Conservation (phyloP, 2,888 invertebrate genomes). For the Pristionchus maxplancki region DNA sequence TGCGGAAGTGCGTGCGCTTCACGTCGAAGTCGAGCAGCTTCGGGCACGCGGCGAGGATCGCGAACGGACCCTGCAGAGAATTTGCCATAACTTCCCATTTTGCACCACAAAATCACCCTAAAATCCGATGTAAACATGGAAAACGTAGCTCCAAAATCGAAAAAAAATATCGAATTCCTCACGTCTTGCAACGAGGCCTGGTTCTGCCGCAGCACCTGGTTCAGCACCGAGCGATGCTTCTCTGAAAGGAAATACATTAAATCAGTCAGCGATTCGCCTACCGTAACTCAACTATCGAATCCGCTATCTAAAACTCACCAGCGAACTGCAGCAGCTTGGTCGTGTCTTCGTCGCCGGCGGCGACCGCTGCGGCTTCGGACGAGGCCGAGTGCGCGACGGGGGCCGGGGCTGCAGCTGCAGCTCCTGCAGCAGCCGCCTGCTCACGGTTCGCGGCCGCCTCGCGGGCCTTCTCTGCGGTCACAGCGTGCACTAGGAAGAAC, state of each 20-base stretch:
- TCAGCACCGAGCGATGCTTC: slow-evolving; percentile 89
- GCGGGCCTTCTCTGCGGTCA: slow-evolving; percentile 55
- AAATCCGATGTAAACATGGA: too few species aligned
- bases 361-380: slow-evolving; percentile 53
- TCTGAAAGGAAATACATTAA: slow-evolving; percentile 81
- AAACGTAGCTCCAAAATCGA: background rate
- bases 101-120: too few species aligned
- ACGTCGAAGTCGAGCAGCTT: slow-evolving; percentile 92
- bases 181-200: slow-evolving; percentile 65
- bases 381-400: slow-evolving; percentile 53
- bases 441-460: slow-evolving; percentile 54
- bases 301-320: slow-evolving; percentile 78
- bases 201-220: slow-evolving; percentile 89
- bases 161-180: too few species aligned
- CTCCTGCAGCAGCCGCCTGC: slow-evolving; percentile 49
- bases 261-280: background rate
- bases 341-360: slow-evolving; percentile 83
- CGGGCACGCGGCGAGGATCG: slow-evolving; percentile 90
- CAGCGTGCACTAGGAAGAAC: slow-evolving; percentile 90
- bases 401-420: slow-evolving; percentile 34
- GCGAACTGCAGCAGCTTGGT: slow-evolving; percentile 89
- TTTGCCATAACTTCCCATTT: slow-evolving; percentile 76
- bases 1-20: slow-evolving; percentile 89
- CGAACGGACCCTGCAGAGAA: slow-evolving; percentile 85
- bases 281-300: background rate